Conservation (phyloP, 2,113 vertebrate species). For the Camelus dromedarius region DNA sequence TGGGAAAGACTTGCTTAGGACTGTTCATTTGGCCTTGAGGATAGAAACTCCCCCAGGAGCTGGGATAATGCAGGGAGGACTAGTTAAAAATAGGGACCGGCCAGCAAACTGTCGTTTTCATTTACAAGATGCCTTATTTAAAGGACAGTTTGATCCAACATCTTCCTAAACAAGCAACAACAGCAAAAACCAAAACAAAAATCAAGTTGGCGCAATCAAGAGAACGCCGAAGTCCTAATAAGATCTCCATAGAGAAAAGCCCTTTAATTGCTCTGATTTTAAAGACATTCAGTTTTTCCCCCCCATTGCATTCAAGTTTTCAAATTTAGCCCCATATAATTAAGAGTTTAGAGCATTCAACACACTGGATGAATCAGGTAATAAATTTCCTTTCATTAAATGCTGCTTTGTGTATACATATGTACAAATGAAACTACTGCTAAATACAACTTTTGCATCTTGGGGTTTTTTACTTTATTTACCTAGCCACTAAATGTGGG, state of each 20-base stretch:
- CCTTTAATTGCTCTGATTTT: background rate
- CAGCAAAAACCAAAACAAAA: background rate
- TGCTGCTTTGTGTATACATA: background rate
- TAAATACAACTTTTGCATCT: background rate
- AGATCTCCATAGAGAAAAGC: background rate
- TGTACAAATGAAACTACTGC: background rate
- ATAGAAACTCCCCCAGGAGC: background rate
- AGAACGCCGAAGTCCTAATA: background rate
- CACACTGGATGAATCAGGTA: background rate
- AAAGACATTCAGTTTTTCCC: background rate
- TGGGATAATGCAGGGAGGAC: background rate
- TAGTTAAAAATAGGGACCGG: background rate
- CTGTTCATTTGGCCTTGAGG: background rate
- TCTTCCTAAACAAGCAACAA: background rate
- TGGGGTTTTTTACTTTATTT: background rate
- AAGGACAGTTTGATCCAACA: background rate
- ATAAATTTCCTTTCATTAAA: background rate
- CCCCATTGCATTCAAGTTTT: background rate
- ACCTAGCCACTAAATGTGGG: too few species aligned
- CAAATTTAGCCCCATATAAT: background rate
- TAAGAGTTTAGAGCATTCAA: background rate
- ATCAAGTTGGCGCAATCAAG: rapidly evolving
- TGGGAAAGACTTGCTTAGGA: constrained; percentile 19
- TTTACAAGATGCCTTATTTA: background rate
- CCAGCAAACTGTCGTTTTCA: background rate